A percentile compares a stretch with the other conserved stretches of the same genome.
These are phyloP conservation scores for Vespertilio murinus DNA, from an alignment of 2,797 vertebrate genomes.

Conservation along the genomic window DNA sequence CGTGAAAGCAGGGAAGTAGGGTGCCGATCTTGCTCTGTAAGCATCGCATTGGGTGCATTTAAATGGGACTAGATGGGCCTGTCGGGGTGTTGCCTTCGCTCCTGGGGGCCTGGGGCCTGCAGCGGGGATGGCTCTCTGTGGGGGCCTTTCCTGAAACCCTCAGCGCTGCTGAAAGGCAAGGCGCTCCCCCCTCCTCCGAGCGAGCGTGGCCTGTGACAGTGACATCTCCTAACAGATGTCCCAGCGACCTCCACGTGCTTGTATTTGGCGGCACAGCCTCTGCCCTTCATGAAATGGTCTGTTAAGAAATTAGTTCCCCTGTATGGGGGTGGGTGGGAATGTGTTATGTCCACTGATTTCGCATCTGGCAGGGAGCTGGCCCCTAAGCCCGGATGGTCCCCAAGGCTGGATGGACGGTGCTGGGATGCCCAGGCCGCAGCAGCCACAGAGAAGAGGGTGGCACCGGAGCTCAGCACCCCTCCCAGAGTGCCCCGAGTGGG, in stretches of 20 bases:
- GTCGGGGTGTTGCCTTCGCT: background rate
- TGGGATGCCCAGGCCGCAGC: background rate
- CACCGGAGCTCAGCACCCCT: background rate
- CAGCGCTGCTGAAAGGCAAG: constrained; percentile 78
- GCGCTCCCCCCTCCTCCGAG: constrained; percentile 67
- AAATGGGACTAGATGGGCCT: background rate
- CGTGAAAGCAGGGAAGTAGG: background rate
- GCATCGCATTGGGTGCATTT: background rate
- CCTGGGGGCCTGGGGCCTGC: constrained; percentile 60
- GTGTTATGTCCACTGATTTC: constrained; percentile 66
- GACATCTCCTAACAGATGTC: constrained; percentile 80
- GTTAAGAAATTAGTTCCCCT: constrained; percentile 77
- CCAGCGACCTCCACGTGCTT: constrained; percentile 71
- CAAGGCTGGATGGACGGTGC: background rate
- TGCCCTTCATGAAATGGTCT: constrained; percentile 61
- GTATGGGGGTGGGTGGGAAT: constrained; percentile 58
- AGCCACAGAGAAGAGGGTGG: background rate
- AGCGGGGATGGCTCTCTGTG: constrained; percentile 33
- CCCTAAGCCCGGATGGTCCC: constrained; percentile 40
- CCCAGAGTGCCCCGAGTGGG: background rate
- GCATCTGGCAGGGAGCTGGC: background rate
- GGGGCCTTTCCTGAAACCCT: constrained; percentile 76
- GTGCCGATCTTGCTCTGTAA: background rate
- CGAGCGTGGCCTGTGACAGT: constrained; percentile 72
- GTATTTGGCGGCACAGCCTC: constrained; percentile 69